Evolutionary conservation across 2,888 invertebrate species (phyloP).

Genomic region (Blera fallax): DNA sequence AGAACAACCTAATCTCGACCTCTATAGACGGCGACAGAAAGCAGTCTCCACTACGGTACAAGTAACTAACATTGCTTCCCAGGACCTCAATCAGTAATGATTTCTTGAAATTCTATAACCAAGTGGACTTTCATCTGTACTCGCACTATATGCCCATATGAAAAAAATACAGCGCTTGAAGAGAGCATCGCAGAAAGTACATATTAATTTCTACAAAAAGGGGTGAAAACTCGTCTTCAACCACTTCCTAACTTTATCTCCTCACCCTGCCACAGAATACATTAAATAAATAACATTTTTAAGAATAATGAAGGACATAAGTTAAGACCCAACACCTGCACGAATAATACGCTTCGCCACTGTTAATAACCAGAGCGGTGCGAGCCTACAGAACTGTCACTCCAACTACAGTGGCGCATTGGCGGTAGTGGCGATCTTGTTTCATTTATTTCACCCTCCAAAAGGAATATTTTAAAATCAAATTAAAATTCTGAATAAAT

Average conservation of each 20-base stretch:
- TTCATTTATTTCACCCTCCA: background rate
- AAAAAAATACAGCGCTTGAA: no score
- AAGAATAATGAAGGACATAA: slow-evolving; percentile 17
- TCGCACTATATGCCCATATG: no score
- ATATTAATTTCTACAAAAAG: no score
- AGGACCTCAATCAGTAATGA: no score
- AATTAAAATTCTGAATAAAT: slow-evolving; percentile 73
- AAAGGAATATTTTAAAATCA: slow-evolving; percentile 69
- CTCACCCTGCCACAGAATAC: background rate
- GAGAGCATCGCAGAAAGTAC: background rate
- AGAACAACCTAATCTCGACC: no score
- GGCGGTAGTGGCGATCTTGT: background rate
- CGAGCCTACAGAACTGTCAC: slow-evolving; percentile 44
- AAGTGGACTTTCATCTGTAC: no score
- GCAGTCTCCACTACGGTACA: no score
- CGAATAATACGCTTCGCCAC: slow-evolving; percentile 17
- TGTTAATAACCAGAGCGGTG: background rate
- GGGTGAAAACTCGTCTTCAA: no score
- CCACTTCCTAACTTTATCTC: background rate
- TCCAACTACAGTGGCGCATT: background rate
- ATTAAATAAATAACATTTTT: slow-evolving; percentile 35
- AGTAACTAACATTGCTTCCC: no score
- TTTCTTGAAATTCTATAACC: no score
- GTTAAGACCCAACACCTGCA: slow-evolving; percentile 31
- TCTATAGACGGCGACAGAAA: no score